Percentiles rank a stretch among this genome's conserved stretches.
Conservation (phyloP, 2,797 vertebrate genomes). For the Jordanella pulchra region DNA sequence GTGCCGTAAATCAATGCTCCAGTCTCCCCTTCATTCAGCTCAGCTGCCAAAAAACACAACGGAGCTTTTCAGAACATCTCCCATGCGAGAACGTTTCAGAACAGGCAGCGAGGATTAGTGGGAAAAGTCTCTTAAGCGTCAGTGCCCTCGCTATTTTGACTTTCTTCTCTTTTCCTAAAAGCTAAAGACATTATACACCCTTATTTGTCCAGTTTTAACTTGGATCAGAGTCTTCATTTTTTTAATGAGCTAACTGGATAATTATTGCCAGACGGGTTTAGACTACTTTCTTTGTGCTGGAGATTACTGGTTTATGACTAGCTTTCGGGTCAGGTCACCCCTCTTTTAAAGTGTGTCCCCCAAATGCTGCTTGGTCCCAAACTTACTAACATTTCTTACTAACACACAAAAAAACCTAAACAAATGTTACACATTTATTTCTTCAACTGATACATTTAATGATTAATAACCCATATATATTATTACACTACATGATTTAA, state of each 20-base stretch:
- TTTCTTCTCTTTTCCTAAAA: constrained; percentile 11
- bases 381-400: too few species aligned
- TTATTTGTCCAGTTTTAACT: constrained; percentile 25
- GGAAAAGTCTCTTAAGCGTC: constrained; percentile 21
- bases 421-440: background rate
- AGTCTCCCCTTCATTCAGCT: constrained; percentile 47
- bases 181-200: constrained; percentile 24
- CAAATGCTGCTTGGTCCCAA: background rate
- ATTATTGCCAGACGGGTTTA: constrained; percentile 26
- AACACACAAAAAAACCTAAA: background rate
- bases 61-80: constrained; percentile 47
- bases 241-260: constrained; percentile 34
- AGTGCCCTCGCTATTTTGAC: constrained; percentile 3
- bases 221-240: constrained; percentile 29
- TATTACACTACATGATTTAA: too few species aligned
- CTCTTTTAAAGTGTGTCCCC: background rate
- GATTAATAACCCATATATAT: background rate
- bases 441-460: too few species aligned
- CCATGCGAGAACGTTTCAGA: constrained; percentile 45
- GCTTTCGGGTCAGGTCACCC: background rate
- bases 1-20: constrained; percentile 64
- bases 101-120: constrained; percentile 11
- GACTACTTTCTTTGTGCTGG: constrained; percentile 9
- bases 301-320: constrained; percentile 4
- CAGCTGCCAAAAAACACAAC: constrained; percentile 53